Evolutionary conservation across 2,797 vertebrate genomes (phyloP), one percentile per base, ranked within the genome.

Genomic region (Phataginus tricuspis): DNA sequence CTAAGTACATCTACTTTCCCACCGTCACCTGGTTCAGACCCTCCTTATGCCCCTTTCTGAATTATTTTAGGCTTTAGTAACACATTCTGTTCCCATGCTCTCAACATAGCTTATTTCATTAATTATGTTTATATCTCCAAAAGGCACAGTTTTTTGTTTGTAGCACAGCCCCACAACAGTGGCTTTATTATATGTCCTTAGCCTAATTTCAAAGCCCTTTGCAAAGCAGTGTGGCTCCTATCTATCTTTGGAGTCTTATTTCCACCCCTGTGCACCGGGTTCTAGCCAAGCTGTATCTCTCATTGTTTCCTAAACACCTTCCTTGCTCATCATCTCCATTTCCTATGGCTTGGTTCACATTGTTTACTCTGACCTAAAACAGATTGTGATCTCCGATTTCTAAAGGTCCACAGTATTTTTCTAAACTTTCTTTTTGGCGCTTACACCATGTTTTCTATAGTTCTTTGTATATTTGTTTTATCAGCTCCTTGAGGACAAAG

Each of bases 401-500:
- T 87, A 42, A 87, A 86, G 55, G 49, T 51, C 1, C 27, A 4
- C 11, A 13, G 8, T 61, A 19, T 83, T 94, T 96, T 77, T 64
- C 34, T 57, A 37, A 90, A 72, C 45, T 18, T 88, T 53, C 59
- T 94, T 80, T 66, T 25, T 84, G 75, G 71, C 11, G 55, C 21
- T 64, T 92, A 25, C 7, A 74, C 63, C 31, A 16, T 92, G 18
- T 86, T 91, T 95, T 72, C 0, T 68, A 15, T 42, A 79, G 31
- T 37, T 93, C 55, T 78, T 92, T 85, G 37, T 85, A 0, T 74
- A 39, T 79, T 83, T 92, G 29, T 83, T 95, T 63, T 83, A 14
- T 88, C 59, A 86, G 61, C n/a, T 63, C 59, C 57, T 68, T 79
- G 87, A 91, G 34, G 72, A n/a, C 64, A 92, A 66, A 68, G 57